These are phyloP conservation scores for Drosophila bocki DNA, from an alignment of 1,140 invertebrate genomes.

Conservation along the genomic window DNA sequence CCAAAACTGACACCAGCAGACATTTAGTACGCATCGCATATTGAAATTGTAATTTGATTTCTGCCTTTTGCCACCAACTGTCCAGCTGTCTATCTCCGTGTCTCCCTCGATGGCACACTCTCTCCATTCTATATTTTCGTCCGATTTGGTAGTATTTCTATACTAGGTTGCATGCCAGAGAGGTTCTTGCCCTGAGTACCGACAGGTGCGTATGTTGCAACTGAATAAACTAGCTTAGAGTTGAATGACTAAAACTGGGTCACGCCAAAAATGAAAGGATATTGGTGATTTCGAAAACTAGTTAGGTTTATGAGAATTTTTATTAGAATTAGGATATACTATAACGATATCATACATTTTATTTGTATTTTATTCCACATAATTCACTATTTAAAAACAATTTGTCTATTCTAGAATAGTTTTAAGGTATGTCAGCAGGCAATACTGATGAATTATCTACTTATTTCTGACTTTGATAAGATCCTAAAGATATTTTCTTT, in stretches of 20 bases:
- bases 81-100: constrained; percentile 51
- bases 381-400: background rate
- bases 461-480: no score
- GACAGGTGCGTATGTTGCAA: constrained; percentile 35
- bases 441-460: no score
- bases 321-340: no score
- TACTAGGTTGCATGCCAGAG: constrained; percentile 15
- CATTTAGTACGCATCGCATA: constrained; percentile 80
- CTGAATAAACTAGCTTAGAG: constrained; percentile 10
- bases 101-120: constrained; percentile 13
- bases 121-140: constrained; percentile 1
- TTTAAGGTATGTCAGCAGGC: no score
- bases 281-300: background rate
- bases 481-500: no score
- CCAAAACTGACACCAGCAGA: constrained; percentile 74
- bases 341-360: background rate
- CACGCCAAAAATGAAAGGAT: constrained; percentile 1
- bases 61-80: constrained; percentile 75
- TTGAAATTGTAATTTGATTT: constrained; percentile 84
- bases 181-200: constrained; percentile 36
- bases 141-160: constrained; percentile 19
- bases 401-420: no score
- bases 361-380: background rate
- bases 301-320: background rate
- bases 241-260: constrained; percentile 21